These are phyloP conservation scores for Lagenorhynchus albirostris DNA, from an alignment of 2,113 vertebrate species.

Conservation along the genomic window DNA sequence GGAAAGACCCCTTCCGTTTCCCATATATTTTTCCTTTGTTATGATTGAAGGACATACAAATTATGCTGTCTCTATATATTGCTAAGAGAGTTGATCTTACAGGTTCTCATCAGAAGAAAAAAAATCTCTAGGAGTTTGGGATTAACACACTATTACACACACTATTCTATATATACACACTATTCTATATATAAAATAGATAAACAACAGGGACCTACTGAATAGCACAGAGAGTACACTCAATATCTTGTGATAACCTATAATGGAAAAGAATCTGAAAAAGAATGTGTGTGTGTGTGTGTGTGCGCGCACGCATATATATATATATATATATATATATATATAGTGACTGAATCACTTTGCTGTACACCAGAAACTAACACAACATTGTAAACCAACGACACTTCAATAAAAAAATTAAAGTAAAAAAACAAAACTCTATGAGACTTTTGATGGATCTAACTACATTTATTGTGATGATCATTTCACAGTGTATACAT, in stretches of 20 bases:
- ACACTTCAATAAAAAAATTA: not conserved
- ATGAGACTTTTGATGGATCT: not conserved
- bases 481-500: not conserved
- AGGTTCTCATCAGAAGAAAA: not conserved
- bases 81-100: not conserved
- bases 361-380: not conserved
- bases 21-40: not conserved
- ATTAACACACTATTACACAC: not conserved
- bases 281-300: no score
- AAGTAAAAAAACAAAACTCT: no score
- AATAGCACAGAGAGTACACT: not conserved
- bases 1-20: not conserved
- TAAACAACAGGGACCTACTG: not conserved
- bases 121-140: not conserved
- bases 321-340: not conserved
- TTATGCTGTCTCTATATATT: not conserved
- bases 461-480: not conserved
- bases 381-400: not conserved
- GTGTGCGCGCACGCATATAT: rapidly evolving
- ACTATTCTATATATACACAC: not conserved
- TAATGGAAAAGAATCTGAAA: not conserved
- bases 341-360: not conserved
- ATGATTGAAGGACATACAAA: not conserved
- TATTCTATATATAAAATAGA: not conserved
- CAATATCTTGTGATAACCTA: not conserved